Conservation (phyloP, 2,113 vertebrate genomes). For the Gavialis gangeticus region DNA sequence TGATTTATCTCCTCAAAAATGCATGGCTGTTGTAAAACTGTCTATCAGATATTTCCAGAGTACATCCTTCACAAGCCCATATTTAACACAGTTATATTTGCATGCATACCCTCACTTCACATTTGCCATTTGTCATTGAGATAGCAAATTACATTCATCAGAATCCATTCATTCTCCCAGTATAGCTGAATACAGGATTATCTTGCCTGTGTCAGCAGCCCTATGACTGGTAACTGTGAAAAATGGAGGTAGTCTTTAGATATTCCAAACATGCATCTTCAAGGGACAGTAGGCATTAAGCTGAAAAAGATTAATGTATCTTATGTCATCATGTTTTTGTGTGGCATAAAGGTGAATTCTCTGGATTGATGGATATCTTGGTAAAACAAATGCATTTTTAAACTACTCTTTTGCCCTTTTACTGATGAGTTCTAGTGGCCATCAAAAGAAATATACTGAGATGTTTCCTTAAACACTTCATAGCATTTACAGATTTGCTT, state of each 20-base stretch:
- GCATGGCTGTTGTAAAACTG: slow-evolving; percentile 52
- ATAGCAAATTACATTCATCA: slow-evolving; percentile 80
- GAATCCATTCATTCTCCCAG: slow-evolving; percentile 71
- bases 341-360: slow-evolving; percentile 73
- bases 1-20: slow-evolving; percentile 60
- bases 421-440: slow-evolving; percentile 73
- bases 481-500: slow-evolving; percentile 62
- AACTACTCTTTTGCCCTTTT: slow-evolving; percentile 73
- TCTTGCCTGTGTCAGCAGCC: slow-evolving; percentile 80
- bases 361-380: slow-evolving; percentile 77
- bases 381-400: slow-evolving; percentile 80
- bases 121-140: slow-evolving; percentile 77
- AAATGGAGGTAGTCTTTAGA: slow-evolving; percentile 75
- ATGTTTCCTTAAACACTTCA: slow-evolving; percentile 49
- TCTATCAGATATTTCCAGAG: slow-evolving; percentile 62
- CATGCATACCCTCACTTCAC: slow-evolving; percentile 67
- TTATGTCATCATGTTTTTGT: slow-evolving; percentile 74
- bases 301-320: slow-evolving; percentile 79
- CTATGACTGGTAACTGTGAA: slow-evolving; percentile 74
- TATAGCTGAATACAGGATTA: slow-evolving; percentile 80
- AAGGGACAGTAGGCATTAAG: slow-evolving; percentile 72
- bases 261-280: slow-evolving; percentile 76
- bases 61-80: slow-evolving; percentile 63
- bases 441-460: slow-evolving; percentile 68
- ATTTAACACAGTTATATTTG: slow-evolving; percentile 74